phyloP scores from a whole-genome alignment of 2,797 vertebrate species.

The Urocyon cinereoargenteus region DNA sequence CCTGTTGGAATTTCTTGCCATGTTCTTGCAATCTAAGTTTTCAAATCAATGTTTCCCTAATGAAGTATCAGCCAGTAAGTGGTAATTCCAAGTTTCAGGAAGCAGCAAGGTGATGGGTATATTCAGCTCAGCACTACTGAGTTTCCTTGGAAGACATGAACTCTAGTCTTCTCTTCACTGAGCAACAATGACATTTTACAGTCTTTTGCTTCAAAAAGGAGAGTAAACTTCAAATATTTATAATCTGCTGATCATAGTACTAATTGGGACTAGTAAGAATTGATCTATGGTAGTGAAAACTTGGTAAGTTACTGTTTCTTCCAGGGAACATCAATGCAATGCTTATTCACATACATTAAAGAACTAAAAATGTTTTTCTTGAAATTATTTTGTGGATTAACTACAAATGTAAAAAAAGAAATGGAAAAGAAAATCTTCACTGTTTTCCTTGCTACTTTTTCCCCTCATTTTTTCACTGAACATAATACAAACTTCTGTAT shows the following conservation, averaged over 20 bases:
- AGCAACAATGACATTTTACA: neutral
- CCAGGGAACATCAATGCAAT: neutral
- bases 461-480: neutral
- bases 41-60: neutral
- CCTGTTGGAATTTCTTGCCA: neutral
- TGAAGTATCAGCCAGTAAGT: neutral
- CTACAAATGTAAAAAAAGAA: neutral
- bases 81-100: neutral
- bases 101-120: neutral
- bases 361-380: neutral
- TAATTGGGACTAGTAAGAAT: neutral
- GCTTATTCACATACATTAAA: neutral
- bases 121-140: neutral
- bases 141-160: neutral
- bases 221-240: neutral
- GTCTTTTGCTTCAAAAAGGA: neutral
- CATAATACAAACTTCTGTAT: neutral
- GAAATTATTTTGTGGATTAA: neutral
- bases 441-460: neutral
- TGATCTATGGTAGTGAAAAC: neutral
- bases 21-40: neutral
- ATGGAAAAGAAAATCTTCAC: neutral
- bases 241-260: neutral
- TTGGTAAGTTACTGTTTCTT: neutral
- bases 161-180: neutral